Evolutionary conservation across 1,140 invertebrate species (phyloP), one percentile per base, ranked within the genome.

Genomic region (Campoletis sonorensis): DNA sequence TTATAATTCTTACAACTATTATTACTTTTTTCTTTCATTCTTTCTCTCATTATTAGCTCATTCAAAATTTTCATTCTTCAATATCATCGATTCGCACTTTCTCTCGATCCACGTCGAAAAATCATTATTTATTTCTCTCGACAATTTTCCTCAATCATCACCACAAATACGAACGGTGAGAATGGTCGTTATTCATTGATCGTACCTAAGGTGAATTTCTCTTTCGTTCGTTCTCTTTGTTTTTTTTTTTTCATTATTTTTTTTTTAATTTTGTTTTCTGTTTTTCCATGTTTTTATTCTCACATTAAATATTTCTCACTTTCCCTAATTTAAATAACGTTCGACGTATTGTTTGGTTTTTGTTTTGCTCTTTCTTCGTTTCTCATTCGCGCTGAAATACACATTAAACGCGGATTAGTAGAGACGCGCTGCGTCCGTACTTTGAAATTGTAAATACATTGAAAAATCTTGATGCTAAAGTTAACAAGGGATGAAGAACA

Each of bases 371-470:
- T 64, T 49, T 67, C 37, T 51, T 54, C 45, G 15, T 73, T 54
- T 67, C 37, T 23, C 33, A 45, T 68, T 68, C n/a, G 45, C 61
- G 61, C 61, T 23, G 23, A 23, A 13, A 26, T 64, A 64, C 27
- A 79, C 61, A 51, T 70, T 75, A 75, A n/a, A 40, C 72, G 72
- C 61, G 27, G 61, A 75, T 58, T 13, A 75, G 72, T 58, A 54
- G 21, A 30, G 76, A 72, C 75, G 77, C 73, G 72, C 64, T 72
- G 70, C 73, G 54, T 80, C 64, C 33, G 16, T 78, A 75, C 72
- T 75, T 58, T 3, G 70, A 76, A 40, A 23, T 79, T 64, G 68
- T 68, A 83, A 84, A 82, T 83, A 85, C 81, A 83, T 81, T 80
- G 45, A 84, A 82, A 64, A 84, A 27, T 83, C 33, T 83, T 79